Conservation (phyloP, 2,113 vertebrate genomes). For the Electrona antarctica region DNA sequence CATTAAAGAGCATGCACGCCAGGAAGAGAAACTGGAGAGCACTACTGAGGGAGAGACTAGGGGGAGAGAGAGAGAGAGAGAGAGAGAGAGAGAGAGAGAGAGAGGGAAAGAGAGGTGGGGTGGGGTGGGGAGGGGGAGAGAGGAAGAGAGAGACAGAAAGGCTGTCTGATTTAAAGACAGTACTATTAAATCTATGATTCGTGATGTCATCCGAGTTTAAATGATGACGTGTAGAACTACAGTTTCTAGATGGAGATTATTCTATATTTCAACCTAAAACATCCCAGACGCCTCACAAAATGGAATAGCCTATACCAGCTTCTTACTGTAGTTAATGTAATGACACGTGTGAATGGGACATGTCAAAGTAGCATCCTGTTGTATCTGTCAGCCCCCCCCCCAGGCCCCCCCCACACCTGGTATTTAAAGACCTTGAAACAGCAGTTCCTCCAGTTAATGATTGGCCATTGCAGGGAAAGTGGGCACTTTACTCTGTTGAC, state of each 20-base stretch:
- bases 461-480: conserved; percentile 73
- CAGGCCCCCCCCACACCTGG: conserved; percentile 48
- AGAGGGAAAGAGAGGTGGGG: not conserved
- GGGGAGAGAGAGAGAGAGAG: not conserved
- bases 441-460: conserved; percentile 75
- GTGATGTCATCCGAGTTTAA: conserved; percentile 13
- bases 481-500: conserved; percentile 71
- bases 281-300: not conserved
- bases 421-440: conserved; percentile 73
- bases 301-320: not conserved
- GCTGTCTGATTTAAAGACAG: too few species aligned
- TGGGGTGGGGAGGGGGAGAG: not conserved
- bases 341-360: conserved; percentile 14
- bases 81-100: not conserved
- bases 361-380: conserved; percentile 36
- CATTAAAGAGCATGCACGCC: conserved; percentile 53
- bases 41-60: conserved; percentile 34
- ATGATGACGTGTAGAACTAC: not conserved
- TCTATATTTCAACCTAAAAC: not conserved
- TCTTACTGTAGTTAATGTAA: not conserved
- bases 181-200: too few species aligned
- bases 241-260: not conserved
- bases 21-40: conserved; percentile 24
- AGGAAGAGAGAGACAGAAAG: not conserved
- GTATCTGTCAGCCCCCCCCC: not conserved